Conservation (phyloP, 92 coral and sea anemone species). For the Actinostola sp. region DNA sequence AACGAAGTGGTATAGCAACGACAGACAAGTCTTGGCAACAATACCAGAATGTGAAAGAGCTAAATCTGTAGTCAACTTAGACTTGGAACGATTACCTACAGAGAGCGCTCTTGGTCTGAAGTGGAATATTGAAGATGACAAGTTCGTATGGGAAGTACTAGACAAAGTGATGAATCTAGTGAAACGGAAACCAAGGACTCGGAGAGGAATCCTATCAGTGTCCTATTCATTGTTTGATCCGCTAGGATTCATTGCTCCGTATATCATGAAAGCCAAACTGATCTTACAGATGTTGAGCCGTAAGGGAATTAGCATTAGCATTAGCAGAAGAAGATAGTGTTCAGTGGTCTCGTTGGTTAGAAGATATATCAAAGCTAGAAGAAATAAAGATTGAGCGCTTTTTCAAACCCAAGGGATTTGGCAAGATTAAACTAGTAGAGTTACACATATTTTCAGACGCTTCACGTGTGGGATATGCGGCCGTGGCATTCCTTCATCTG, state of each 20-base stretch:
- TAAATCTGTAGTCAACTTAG: conserved; percentile 54
- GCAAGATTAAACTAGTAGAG: conserved; percentile 13
- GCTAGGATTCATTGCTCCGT: conserved; percentile 42
- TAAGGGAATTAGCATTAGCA: conserved; percentile 40
- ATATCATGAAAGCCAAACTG: conserved; percentile 43
- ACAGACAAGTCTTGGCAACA: conserved; percentile 47
- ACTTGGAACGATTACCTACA: conserved; percentile 35
- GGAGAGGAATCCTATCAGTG: conserved; percentile 24
- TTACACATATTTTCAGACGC: conserved; percentile 27
- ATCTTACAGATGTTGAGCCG: conserved; percentile 30
- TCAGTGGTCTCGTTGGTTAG: conserved; percentile 50
- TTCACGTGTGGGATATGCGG: conserved; percentile 19
- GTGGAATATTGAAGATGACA: conserved; percentile 51
- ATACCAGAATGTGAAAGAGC: conserved; percentile 62
- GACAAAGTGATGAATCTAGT: neutral
- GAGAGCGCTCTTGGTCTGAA: conserved; percentile 41
- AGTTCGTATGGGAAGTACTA: conserved; percentile 35
- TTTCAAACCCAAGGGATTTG: conserved; percentile 39
- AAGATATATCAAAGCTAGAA: conserved; percentile 29
- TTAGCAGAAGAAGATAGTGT: conserved; percentile 17
- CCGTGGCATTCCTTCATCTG: conserved; percentile 20
- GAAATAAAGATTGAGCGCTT: conserved; percentile 40
- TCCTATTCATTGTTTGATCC: conserved; percentile 45
- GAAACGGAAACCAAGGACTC: conserved; percentile 10
- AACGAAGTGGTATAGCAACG: conserved; percentile 57